phyloP scores from a whole-genome alignment of 2,888 invertebrate genomes.

The Cantharis rustica region DNA sequence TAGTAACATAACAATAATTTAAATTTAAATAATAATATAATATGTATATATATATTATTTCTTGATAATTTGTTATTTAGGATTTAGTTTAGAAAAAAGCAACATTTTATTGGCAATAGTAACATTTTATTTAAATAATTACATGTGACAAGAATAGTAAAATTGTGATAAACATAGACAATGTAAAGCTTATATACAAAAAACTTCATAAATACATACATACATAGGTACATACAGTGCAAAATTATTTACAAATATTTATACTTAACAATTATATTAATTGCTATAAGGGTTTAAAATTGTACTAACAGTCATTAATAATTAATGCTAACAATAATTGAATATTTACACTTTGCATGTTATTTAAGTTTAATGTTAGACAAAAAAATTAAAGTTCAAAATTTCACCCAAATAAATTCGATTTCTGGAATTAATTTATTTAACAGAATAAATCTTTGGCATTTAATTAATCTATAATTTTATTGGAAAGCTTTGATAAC shows the following conservation, averaged over 20 bases:
- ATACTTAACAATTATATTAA: slow-evolving; percentile 2
- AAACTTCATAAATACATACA: slow-evolving; percentile 34
- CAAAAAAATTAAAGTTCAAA: neutral
- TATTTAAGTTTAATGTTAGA: neutral
- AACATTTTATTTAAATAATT: slow-evolving; percentile 41
- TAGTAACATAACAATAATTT: too few species aligned
- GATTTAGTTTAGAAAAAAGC: neutral
- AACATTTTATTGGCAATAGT: slow-evolving; percentile 16
- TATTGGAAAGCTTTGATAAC: neutral
- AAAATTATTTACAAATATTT: slow-evolving; percentile 23
- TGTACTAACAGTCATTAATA: slow-evolving; percentile 2
- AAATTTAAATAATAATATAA: too few species aligned
- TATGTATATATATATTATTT: too few species aligned
- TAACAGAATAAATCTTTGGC: slow-evolving; percentile 1
- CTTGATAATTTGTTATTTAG: too few species aligned
- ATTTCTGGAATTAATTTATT: neutral
- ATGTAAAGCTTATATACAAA: slow-evolving; percentile 46
- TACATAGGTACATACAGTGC: slow-evolving; percentile 35
- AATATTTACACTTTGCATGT: neutral
- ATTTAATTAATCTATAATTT: neutral
- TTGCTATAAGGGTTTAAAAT: neutral
- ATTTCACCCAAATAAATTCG: neutral
- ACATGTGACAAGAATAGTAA: slow-evolving; percentile 46
- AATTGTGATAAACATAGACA: slow-evolving; percentile 50
- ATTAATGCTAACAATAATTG: neutral